phyloP scores from a whole-genome alignment of 2,888 invertebrate genomes.

The Caenorhabditis doughertyi region DNA sequence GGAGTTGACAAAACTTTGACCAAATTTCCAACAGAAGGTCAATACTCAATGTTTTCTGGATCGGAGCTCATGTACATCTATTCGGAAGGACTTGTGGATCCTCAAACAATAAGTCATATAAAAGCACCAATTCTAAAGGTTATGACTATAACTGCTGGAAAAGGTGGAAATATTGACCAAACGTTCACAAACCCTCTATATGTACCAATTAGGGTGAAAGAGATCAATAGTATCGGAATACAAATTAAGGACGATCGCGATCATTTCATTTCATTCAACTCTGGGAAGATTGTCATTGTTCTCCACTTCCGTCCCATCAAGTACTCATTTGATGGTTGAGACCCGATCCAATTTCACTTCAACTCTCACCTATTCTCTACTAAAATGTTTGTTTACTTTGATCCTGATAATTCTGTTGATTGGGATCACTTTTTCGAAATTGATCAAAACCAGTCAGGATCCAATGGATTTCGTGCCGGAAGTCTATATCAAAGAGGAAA shows the following conservation, averaged over 20 bases:
- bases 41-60: too few species aligned
- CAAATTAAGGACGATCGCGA: conserved; percentile 31
- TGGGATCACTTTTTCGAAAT: conserved; percentile 4
- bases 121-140: conserved; percentile 28
- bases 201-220: neutral
- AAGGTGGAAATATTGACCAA: neutral
- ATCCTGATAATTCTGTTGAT: conserved; percentile 22
- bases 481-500: conserved; percentile 33
- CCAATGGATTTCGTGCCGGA: conserved; percentile 28
- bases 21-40: too few species aligned
- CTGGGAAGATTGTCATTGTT: conserved; percentile 32
- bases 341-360: neutral
- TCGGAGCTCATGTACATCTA: conserved; percentile 22
- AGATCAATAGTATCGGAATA: neutral
- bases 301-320: conserved; percentile 27
- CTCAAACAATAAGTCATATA: conserved; percentile 10
- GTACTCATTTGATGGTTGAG: conserved; percentile 22
- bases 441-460: neutral
- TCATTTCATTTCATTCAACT: conserved; percentile 38
- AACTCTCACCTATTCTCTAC: neutral
- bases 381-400: neutral
- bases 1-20: too few species aligned
- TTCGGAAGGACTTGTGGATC: conserved; percentile 7
- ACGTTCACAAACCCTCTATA: conserved; percentile 9
- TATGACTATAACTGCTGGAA: neutral